These are phyloP conservation scores for Belgica antarctica DNA, from an alignment of 2,888 invertebrate genomes.

Conservation along the genomic window DNA sequence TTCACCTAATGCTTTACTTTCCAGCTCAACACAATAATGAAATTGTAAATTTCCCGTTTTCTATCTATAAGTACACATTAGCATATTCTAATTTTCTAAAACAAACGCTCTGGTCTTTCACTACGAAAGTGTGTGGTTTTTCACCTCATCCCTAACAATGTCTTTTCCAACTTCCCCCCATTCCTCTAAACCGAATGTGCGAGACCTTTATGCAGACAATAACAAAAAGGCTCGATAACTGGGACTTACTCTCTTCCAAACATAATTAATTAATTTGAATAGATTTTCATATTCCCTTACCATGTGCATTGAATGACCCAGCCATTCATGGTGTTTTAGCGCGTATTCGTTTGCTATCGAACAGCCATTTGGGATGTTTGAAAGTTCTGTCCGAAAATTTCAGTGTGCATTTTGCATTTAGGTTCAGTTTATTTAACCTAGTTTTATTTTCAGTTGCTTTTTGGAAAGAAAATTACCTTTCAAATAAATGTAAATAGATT, in stretches of 20 bases:
- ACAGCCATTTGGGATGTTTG: neutral
- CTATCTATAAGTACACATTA: constrained; percentile 38
- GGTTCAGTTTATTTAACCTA: neutral
- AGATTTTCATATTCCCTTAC: neutral
- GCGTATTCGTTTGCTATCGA: neutral
- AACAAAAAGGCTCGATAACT: neutral
- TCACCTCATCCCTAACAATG: neutral
- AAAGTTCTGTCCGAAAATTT: constrained; percentile 1
- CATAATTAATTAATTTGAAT: constrained; percentile 26
- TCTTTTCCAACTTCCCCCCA: neutral
- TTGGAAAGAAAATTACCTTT: neutral
- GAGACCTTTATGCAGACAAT: constrained; percentile 8
- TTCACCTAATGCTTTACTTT: constrained; percentile 7
- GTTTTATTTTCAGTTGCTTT: neutral
- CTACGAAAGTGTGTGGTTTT: constrained; percentile 22
- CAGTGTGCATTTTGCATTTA: neutral
- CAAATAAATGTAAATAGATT: too few species aligned
- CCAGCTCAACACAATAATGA: constrained; percentile 24
- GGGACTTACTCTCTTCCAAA: constrained; percentile 20
- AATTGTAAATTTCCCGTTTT: neutral
- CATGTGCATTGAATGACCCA: constrained; percentile 14
- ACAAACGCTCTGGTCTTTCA: constrained; percentile 37
- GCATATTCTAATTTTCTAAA: constrained; percentile 44
- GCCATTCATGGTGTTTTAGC: neutral
- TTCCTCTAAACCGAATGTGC: neutral